phyloP scores from a whole-genome alignment of 2,888 invertebrate species.

The Teinopalpus imperialis region DNA sequence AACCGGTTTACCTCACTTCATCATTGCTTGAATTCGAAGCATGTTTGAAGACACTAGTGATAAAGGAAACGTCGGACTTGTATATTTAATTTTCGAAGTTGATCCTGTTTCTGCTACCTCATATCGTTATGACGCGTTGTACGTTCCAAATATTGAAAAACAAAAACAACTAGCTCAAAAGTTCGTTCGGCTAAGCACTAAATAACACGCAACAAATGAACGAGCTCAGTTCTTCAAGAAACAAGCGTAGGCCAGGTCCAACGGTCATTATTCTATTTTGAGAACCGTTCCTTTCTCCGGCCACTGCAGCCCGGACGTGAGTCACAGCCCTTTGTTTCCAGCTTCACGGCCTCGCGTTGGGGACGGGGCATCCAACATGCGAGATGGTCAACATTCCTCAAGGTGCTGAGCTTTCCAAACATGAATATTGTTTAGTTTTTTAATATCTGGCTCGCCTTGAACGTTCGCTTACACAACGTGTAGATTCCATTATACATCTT shows the following conservation, averaged over 20 bases:
- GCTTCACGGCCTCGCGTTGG: conserved; percentile 52
- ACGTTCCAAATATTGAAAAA: too few species aligned
- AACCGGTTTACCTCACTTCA: conserved; percentile 32
- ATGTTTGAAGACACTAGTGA: too few species aligned
- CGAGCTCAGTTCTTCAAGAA: conserved; percentile 42
- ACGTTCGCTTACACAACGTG: conserved; percentile 59
- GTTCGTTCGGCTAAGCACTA: neutral
- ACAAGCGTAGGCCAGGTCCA: conserved; percentile 63
- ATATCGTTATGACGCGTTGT: too few species aligned
- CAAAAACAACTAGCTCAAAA: too few species aligned
- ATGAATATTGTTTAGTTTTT: conserved; percentile 64
- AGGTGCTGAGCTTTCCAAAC: conserved; percentile 61
- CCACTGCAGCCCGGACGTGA: conserved; percentile 64
- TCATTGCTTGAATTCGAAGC: too few species aligned
- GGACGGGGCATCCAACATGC: conserved; percentile 41
- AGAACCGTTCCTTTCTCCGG: conserved; percentile 64
- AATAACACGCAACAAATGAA: neutral
- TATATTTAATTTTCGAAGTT: too few species aligned
- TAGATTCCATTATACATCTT: conserved; percentile 58
- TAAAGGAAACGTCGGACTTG: too few species aligned
- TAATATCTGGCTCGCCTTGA: conserved; percentile 71
- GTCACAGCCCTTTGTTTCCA: conserved; percentile 69
- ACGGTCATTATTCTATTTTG: conserved; percentile 67
- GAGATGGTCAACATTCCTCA: conserved; percentile 38
- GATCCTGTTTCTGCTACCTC: neutral